Percentiles rank a stretch among this genome's conserved stretches.
Evolutionary conservation across 2,888 invertebrate genomes (phyloP).

Genomic region (Chloroclysta siterata): DNA sequence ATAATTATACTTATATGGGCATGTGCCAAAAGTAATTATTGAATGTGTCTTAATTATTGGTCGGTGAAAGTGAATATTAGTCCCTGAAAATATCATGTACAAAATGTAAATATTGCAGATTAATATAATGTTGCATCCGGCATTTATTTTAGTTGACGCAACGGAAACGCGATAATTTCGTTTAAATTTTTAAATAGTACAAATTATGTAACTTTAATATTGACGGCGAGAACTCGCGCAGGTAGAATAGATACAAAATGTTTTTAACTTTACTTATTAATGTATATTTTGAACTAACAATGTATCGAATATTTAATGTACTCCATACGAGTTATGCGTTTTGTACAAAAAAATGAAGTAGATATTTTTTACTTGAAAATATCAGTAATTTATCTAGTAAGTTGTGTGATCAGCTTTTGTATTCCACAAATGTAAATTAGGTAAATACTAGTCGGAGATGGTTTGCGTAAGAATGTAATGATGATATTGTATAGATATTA

Average conservation of each 20-base stretch:
- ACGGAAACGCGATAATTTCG: constrained; percentile 53
- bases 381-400: constrained; percentile 48
- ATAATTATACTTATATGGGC: no score
- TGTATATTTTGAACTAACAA: constrained; percentile 57
- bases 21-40: no score
- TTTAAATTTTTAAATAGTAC: constrained; percentile 80
- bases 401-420: constrained; percentile 71
- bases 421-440: constrained; percentile 67
- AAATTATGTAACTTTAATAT: constrained; percentile 78
- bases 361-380: constrained; percentile 74
- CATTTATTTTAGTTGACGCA: constrained; percentile 58
- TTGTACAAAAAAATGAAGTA: constrained; percentile 74
- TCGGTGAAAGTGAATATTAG: constrained; percentile 5
- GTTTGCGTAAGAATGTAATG: constrained; percentile 54
- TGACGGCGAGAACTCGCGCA: constrained; percentile 45
- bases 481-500: constrained; percentile 69
- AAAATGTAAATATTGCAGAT: constrained; percentile 69
- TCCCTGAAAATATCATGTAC: constrained; percentile 45
- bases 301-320: constrained; percentile 58
- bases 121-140: constrained; percentile 49
- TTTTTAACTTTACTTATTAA: constrained; percentile 51
- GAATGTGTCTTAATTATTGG: no score
- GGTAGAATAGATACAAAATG: constrained; percentile 40
- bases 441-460: constrained; percentile 69
- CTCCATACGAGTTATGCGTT: constrained; percentile 53